A percentile compares a stretch with the other conserved stretches of the same genome.
Evolutionary conservation across 2,888 invertebrate species (phyloP).

Genomic region (Diaprepes abbreviatus): DNA sequence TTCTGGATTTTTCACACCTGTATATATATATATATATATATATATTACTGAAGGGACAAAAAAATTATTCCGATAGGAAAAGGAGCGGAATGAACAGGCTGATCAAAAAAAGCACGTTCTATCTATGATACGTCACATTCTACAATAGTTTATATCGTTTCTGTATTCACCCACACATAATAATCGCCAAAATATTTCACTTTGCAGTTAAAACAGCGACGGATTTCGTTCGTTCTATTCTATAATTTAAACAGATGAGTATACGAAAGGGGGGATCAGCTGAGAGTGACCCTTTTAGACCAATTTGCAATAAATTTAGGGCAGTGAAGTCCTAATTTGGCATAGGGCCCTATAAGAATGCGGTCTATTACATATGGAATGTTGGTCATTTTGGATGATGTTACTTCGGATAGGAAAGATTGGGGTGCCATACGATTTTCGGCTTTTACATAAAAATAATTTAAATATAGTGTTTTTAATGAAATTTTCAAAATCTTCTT

Average conservation of each 20-base stretch:
- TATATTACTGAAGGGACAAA: too few relatives aligned
- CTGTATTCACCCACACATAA: not conserved
- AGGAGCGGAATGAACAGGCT: too few relatives aligned
- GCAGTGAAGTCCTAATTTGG: conserved; percentile 35
- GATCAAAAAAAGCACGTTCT: too few relatives aligned
- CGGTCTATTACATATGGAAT: conserved; percentile 48
- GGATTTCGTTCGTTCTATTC: not conserved
- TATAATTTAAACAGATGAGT: conserved; percentile 7
- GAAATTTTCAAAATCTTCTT: too few relatives aligned
- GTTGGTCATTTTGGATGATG: conserved; percentile 27
- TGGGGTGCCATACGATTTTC: not conserved
- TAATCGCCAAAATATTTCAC: not conserved
- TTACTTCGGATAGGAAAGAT: not conserved
- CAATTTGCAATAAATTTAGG: conserved; percentile 45
- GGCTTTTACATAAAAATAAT: not conserved
- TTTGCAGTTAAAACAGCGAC: conserved; percentile 5
- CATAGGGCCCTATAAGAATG: conserved; percentile 42
- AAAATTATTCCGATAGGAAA: too few relatives aligned
- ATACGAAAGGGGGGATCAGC: not conserved
- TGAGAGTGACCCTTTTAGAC: conserved; percentile 27
- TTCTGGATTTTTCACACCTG: too few relatives aligned
- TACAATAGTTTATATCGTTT: too few relatives aligned
- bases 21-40: too few relatives aligned
- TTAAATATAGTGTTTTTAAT: too few relatives aligned
- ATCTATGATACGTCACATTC: too few relatives aligned